phyloP scores from a whole-genome alignment of 2,797 vertebrate genomes.

The Scolopax bukidnonensis region DNA sequence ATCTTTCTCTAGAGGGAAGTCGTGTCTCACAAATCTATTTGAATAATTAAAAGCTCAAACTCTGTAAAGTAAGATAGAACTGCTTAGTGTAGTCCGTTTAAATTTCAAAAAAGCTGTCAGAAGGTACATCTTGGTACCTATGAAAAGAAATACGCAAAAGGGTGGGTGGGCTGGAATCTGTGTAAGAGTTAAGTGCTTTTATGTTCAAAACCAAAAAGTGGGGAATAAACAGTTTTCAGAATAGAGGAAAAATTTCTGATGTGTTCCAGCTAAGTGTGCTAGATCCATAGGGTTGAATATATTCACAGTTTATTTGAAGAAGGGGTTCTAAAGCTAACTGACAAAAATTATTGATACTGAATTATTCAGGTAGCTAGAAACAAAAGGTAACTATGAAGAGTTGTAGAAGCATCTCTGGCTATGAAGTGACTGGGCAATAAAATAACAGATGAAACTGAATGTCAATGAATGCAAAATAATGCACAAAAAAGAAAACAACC shows the following conservation, averaged over 20 bases:
- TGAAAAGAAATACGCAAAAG: background rate
- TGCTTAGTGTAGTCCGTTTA: background rate
- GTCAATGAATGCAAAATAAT: constrained; percentile 19
- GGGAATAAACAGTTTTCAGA: background rate
- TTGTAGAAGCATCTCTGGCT: background rate
- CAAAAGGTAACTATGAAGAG: background rate
- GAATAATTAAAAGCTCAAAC: background rate
- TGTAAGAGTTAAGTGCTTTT: background rate
- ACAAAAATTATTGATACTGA: background rate
- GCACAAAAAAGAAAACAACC: background rate
- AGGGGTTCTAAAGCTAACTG: background rate
- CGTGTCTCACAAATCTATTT: background rate
- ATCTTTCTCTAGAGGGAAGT: background rate
- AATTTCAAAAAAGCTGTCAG: background rate
- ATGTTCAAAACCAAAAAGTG: background rate
- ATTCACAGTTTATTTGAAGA: background rate
- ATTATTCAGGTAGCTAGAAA: background rate
- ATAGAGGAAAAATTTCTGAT: background rate
- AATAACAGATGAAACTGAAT: background rate
- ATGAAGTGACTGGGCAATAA: background rate
- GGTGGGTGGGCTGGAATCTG: rapidly evolving
- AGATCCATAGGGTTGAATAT: background rate
- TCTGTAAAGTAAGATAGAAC: too few relatives aligned
- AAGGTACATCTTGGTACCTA: background rate
- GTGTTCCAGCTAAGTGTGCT: background rate